Base-by-base conservation (phyloP, 2,113 vertebrate genomes). In the Trematocara marginatum region DNA sequence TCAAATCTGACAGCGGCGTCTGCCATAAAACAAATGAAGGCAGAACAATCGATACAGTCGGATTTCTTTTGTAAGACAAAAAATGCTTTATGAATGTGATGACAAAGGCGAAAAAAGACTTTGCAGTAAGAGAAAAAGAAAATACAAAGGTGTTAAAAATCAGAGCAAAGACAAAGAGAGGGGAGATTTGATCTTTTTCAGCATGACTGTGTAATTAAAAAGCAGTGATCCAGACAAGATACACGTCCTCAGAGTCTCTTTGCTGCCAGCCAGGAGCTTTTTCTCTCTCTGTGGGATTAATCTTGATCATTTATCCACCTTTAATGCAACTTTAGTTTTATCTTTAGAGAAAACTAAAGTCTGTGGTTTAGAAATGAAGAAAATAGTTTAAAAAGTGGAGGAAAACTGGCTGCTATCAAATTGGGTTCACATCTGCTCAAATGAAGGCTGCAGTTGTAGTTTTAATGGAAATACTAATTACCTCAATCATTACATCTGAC, bases 161-260 rank as follows among this genome's bases (percentile, higher is more conserved):
- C 38, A 34, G 31, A 51, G 16, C 35, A 51, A 38, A 40, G 49
- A 10, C 40, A 45, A 69, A 76, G 57, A 64, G 29, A 11, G 3
- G 15, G 12, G 42, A 1, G 4, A 81, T 79, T 86, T 88, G 26
- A 85, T 79, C 76, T 85, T 57, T 59, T 82, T 83, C 23, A 79
- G 23, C 61, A 49, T 26, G 13, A 74, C 80, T 53, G 12, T 49
- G 61, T 89, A 90, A 91, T 93, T 91, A 90, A 88, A 92, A 87
- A 57, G 47, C 87, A 87, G 84, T 61, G 79, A 91, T 88, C 80
- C 88, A 83, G 82, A 87, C 31, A 79, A 80, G 66, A 84, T 76
- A 76, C 6, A 84, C 54, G 49, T 87, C 79, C 53, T 88, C 74
- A 4, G 7, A 10, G 52, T 34, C 79, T 54, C 52, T 66, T 2